Base-by-base conservation (phyloP, 2,888 invertebrate genomes). In the Aricia artaxerxes region DNA sequence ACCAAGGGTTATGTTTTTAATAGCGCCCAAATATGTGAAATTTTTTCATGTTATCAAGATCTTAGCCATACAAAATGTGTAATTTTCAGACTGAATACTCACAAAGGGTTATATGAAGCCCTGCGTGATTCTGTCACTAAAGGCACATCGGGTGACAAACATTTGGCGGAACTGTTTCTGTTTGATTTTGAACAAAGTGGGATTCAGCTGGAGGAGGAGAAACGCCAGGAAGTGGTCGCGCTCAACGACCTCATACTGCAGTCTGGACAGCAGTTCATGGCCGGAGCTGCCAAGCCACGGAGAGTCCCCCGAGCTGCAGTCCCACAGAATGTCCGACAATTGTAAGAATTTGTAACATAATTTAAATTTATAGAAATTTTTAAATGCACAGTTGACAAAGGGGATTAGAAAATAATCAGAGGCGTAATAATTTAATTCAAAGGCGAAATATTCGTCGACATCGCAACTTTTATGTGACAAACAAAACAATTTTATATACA, bases 131-230 rank as follows among this genome's bases (percentile, higher is more conserved):
- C 97, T 0, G 96, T 97, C 0, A 93, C 95, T 80, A 91, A 95
- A 4, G 97, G 97, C 1, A 99, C 99, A 84, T 95, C 96, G 0
- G 96, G 98, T 0, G 99, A 99, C 88, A 92, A 96, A 80, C 97
- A 99, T 87, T 97, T 99, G 0, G 97, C 97, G 0, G 95, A 97
- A 84, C 93, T 99, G 75, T 99, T 99, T 89, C 93, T 99, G 6
- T 98, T 98, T 88, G 99, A 99, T 91, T 99, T 99, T 91, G 99
- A 99, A 88, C 99, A 99, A 89, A 97, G 98, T 88, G 99, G 99
- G 2, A 99, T 99, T 81, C 99, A 99, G 89, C 94, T 99, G 80
- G 96, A 97, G 9, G 97, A 98, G 82, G 91, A 94, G 0, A 96
- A 97, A 73, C 94, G 98, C 40, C 90, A 94, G 79, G 89, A 94